A percentile compares a stretch with the other conserved stretches of the same genome.
phyloP scores from a whole-genome alignment of 1,140 invertebrate genomes.

The Pseudomyrmex sp. region DNA sequence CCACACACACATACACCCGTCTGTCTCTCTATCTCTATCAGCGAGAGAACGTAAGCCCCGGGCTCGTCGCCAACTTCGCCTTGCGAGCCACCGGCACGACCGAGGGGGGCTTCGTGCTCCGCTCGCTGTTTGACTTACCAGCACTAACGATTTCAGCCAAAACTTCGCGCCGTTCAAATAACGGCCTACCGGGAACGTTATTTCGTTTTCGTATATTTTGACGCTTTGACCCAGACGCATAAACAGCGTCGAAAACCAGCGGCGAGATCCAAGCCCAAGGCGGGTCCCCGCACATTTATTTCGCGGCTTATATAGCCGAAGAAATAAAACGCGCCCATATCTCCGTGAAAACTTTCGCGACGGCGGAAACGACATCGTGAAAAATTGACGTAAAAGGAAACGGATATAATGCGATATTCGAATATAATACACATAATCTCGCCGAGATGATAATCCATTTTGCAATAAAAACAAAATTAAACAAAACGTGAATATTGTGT shows the following conservation, averaged over 20 bases:
- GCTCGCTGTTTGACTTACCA: slow-evolving; percentile 67
- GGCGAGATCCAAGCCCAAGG: not conserved
- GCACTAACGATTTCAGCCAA: slow-evolving; percentile 62
- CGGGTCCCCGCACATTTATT: not conserved
- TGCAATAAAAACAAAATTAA: not conserved
- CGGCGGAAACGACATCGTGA: not conserved
- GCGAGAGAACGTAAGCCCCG: slow-evolving; percentile 40
- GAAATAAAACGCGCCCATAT: not conserved
- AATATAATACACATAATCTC: not conserved
- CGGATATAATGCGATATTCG: not conserved
- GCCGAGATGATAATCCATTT: not conserved
- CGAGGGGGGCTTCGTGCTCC: slow-evolving; percentile 31
- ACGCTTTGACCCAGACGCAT: slow-evolving; percentile 48
- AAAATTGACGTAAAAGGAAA: not conserved
- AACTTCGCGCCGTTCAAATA: slow-evolving; percentile 67
- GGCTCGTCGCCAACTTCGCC: slow-evolving; percentile 54
- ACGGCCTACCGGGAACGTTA: slow-evolving; percentile 40
- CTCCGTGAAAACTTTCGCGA: not conserved
- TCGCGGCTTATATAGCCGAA: not conserved
- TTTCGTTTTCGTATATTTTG: slow-evolving; percentile 40
- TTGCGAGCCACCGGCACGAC: slow-evolving; percentile 14
- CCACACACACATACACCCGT: not conserved
- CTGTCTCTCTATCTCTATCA: slow-evolving; percentile 45
- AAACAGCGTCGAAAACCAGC: slow-evolving; percentile 28
- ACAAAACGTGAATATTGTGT: not conserved